Evolutionary conservation across 2,797 vertebrate species (phyloP).

Genomic region (Anisognathus igniventris): DNA sequence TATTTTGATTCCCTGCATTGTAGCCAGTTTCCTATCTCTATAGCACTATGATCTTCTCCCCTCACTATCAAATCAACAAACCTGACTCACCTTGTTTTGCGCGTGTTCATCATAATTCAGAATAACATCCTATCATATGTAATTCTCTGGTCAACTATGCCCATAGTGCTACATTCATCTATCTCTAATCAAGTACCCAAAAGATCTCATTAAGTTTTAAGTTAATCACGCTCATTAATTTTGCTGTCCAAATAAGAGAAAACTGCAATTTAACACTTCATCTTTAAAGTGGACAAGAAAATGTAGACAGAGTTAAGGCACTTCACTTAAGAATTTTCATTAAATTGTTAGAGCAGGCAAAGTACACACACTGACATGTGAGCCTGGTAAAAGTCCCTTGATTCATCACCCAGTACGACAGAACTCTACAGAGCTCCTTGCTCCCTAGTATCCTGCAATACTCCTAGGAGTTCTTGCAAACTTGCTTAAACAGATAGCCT

Average conservation of each 20-base stretch:
- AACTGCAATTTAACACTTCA: background rate
- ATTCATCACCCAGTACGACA: background rate
- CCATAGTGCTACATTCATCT: no score
- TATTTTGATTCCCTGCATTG: background rate
- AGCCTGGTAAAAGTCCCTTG: background rate
- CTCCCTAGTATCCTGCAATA: background rate
- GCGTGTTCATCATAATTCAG: rapidly evolving
- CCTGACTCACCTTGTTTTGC: background rate
- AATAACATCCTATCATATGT: rapidly evolving
- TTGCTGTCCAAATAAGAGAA: background rate
- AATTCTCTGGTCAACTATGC: background rate
- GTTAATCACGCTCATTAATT: background rate
- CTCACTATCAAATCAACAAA: background rate
- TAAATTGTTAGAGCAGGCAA: background rate
- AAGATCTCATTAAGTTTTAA: background rate
- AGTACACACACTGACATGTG: constrained; percentile 8
- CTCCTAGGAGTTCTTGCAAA: background rate
- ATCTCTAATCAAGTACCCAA: background rate
- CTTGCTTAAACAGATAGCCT: background rate
- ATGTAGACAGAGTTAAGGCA: background rate
- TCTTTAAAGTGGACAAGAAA: background rate
- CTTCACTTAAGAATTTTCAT: background rate
- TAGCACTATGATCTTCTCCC: background rate
- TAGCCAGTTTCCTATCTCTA: background rate
- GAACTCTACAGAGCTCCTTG: background rate